Percentiles rank a stretch among this genome's conserved stretches.
Conservation (phyloP, 2,113 vertebrate species). For the Albula goreensis region DNA sequence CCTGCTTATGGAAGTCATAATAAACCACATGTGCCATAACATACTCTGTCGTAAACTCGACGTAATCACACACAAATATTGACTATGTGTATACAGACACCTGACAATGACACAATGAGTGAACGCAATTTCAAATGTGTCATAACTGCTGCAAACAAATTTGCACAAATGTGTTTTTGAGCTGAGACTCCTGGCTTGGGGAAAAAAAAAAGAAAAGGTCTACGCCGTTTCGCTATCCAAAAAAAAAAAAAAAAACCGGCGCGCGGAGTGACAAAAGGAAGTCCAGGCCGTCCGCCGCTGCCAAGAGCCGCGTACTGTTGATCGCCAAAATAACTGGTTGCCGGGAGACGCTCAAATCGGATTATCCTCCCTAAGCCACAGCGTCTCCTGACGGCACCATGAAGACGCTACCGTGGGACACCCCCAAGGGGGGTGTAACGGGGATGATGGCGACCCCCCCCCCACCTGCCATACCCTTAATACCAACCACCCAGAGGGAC, state of each 20-base stretch:
- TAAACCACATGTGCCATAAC: no score
- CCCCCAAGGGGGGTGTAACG: background rate
- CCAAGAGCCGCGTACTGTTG: background rate
- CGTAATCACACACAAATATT: no score
- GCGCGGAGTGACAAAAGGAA: background rate
- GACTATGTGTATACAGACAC: background rate
- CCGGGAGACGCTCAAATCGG: background rate
- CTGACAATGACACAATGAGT: no score
- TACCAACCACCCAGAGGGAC: background rate
- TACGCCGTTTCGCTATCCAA: background rate
- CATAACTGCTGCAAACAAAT: background rate
- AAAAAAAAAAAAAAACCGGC: background rate
- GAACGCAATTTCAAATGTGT: background rate
- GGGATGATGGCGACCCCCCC: background rate
- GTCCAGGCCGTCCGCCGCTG: background rate
- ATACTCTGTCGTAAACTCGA: no score
- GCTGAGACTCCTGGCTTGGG: background rate
- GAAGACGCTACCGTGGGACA: background rate
- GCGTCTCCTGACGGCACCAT: background rate
- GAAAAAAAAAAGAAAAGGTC: background rate
- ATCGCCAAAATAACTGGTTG: background rate
- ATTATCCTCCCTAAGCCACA: background rate
- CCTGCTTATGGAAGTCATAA: no score
- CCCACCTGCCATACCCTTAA: background rate
- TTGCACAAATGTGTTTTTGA: background rate